phyloP scores from a whole-genome alignment of 2,113 vertebrate genomes.

The Epinephelus fuscoguttatus region DNA sequence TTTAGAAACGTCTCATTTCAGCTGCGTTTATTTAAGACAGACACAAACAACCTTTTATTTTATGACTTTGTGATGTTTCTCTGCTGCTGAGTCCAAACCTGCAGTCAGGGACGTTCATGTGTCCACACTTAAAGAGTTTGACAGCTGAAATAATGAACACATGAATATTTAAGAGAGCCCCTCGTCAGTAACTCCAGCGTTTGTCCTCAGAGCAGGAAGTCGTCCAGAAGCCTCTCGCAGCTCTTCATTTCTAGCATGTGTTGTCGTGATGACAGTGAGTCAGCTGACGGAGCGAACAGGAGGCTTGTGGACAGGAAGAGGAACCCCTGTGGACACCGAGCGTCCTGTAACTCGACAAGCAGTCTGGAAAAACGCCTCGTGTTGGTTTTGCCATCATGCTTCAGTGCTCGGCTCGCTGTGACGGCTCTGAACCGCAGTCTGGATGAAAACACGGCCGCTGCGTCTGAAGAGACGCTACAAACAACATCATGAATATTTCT shows the following conservation, averaged over 20 bases:
- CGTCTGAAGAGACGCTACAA: background rate
- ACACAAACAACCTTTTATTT: too few relatives aligned
- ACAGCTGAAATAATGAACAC: background rate
- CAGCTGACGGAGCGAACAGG: background rate
- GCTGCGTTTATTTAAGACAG: background rate
- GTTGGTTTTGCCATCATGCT: slow-evolving; percentile 11
- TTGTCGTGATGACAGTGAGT: background rate
- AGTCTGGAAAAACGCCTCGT: background rate
- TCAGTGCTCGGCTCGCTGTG: background rate
- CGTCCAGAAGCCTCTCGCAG: too few relatives aligned
- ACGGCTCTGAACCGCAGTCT: background rate
- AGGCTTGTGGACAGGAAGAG: background rate
- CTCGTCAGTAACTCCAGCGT: background rate
- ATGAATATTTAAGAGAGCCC: too few relatives aligned
- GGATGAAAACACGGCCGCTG: background rate
- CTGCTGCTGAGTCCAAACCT: background rate
- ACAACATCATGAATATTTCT: background rate
- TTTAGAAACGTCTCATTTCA: background rate
- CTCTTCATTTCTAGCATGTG: background rate
- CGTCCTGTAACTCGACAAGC: background rate
- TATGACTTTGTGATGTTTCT: too few relatives aligned
- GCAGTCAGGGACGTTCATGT: background rate
- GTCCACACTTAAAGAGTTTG: too few relatives aligned
- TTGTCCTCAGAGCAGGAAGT: background rate
- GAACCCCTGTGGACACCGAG: background rate